Percentiles rank a stretch among this genome's conserved stretches.
Conservation (phyloP, 1,140 invertebrate genomes). For the Diabrotica virgifera region DNA sequence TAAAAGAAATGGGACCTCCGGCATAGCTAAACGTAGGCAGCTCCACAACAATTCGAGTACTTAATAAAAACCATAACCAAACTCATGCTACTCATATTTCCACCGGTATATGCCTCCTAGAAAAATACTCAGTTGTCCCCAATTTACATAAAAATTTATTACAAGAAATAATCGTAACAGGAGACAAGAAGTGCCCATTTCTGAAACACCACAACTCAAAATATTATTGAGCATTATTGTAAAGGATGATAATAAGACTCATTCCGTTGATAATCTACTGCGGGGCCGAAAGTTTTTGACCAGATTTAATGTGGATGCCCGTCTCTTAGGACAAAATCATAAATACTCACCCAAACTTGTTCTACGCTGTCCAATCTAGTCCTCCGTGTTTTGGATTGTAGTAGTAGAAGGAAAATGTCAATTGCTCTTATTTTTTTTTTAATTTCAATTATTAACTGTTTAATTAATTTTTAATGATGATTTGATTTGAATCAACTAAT, state of each 20-base stretch:
- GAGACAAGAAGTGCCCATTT: slow-evolving; percentile 6
- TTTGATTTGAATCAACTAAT: no score
- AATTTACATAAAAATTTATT: not conserved
- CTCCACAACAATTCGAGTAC: no score
- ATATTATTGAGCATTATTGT: slow-evolving; percentile 16
- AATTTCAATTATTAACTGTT: no score
- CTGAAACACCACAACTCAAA: slow-evolving; percentile 13
- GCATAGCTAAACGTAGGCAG: no score
- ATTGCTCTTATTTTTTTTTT: slow-evolving; percentile 3
- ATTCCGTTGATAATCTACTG: slow-evolving; percentile 31
- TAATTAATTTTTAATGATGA: no score
- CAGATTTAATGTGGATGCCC: slow-evolving; percentile 27
- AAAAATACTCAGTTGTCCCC: not conserved
- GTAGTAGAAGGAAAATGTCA: slow-evolving; percentile 3
- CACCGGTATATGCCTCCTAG: not conserved
- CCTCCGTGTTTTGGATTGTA: slow-evolving; percentile 24
- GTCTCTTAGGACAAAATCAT: slow-evolving; percentile 29
- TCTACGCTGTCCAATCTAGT: slow-evolving; percentile 36
- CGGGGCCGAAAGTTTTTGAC: slow-evolving; percentile 21
- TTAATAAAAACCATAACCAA: no score
- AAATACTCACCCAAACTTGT: slow-evolving; percentile 37
- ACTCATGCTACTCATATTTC: no score
- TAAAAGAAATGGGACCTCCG: no score
- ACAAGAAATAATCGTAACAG: not conserved
- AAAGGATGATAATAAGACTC: slow-evolving; percentile 26